phyloP scores from a whole-genome alignment of 2,888 invertebrate genomes.

The Xestia xanthographa region DNA sequence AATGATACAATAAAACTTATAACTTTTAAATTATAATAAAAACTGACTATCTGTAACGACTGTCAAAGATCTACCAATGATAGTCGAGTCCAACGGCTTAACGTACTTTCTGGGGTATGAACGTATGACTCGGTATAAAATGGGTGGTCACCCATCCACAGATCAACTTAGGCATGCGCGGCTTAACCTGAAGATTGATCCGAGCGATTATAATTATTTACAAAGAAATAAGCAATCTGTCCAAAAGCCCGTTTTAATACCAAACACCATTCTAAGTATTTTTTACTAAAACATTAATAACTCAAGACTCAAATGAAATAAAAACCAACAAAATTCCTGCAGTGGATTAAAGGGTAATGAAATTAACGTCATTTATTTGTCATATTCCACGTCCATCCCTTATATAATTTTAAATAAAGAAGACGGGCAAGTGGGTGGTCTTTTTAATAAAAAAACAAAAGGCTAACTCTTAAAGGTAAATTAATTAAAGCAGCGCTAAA shows the following conservation, averaged over 20 bases:
- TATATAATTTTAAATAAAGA: constrained; percentile 49
- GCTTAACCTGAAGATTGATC: background rate
- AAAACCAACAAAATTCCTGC: constrained; percentile 6
- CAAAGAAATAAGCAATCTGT: background rate
- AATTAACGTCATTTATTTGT: constrained; percentile 50
- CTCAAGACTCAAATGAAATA: background rate
- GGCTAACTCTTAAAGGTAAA: constrained; percentile 64
- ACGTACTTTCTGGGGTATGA: background rate
- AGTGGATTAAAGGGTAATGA: constrained; percentile 20
- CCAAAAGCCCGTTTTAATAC: too few species aligned
- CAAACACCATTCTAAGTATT: background rate
- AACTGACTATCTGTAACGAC: background rate
- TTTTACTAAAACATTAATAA: too few species aligned
- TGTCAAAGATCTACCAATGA: constrained; percentile 3
- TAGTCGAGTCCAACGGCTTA: background rate
- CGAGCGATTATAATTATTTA: background rate
- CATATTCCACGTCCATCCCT: constrained; percentile 43
- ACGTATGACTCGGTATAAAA: background rate
- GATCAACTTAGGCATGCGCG: background rate
- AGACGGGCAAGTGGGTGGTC: constrained; percentile 52
- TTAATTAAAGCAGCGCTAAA: constrained; percentile 62
- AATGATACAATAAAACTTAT: too few species aligned
- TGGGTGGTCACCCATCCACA: background rate
- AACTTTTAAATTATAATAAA: too few species aligned
- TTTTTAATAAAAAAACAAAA: constrained; percentile 63